A percentile compares a stretch with the other conserved stretches of the same genome.
phyloP scores from a whole-genome alignment of 2,113 vertebrate genomes.

The Heteronetta atricapilla region DNA sequence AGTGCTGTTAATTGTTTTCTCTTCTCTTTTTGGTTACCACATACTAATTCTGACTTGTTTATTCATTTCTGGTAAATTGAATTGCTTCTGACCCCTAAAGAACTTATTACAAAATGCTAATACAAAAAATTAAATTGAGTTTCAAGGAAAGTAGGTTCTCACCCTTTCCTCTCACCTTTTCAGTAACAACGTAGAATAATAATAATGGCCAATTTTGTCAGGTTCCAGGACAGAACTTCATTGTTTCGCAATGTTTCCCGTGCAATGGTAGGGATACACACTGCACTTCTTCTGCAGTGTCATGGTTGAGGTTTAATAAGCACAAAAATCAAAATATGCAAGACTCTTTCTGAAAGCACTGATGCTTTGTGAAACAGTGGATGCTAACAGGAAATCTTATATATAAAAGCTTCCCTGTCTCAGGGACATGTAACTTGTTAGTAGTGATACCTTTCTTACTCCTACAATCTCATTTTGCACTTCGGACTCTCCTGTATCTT shows the following conservation, averaged over 20 bases:
- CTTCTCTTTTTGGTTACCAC: background rate
- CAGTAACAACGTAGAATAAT: background rate
- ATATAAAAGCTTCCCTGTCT: background rate
- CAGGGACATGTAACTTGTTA: background rate
- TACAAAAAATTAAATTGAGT: background rate
- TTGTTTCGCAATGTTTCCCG: background rate
- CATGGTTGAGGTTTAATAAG: background rate
- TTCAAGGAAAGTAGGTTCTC: background rate
- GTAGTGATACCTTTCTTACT: background rate
- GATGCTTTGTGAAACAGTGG: background rate
- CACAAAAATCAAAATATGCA: background rate
- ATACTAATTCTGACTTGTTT: background rate
- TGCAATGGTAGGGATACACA: background rate
- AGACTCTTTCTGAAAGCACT: background rate
- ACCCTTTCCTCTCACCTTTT: background rate
- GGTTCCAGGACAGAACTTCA: background rate
- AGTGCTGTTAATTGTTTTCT: background rate
- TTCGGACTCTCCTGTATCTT: background rate
- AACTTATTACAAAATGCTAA: background rate
- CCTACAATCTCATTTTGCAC: background rate
- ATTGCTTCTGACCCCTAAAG: background rate
- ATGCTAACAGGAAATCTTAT: background rate
- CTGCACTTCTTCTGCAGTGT: background rate
- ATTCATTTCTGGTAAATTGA: background rate
- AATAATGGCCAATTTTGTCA: background rate